Percentiles rank a stretch among this genome's conserved stretches.
phyloP scores from a whole-genome alignment of 2,113 vertebrate species.

The Cyanistes caeruleus region DNA sequence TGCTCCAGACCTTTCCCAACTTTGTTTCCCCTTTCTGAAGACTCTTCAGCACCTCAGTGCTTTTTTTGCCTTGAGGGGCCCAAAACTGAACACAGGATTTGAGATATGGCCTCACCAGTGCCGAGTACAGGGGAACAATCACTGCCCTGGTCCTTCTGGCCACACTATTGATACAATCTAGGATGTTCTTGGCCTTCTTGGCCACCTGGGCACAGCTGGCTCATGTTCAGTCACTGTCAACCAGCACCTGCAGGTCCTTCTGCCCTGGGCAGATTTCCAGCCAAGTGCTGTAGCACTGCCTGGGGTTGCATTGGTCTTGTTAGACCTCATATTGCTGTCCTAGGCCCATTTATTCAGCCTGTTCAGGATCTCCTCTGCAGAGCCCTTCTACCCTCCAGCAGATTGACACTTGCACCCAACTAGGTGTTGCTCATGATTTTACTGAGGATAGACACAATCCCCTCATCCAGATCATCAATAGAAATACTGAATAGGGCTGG shows the following conservation, averaged over 20 bases:
- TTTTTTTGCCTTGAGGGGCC: no score
- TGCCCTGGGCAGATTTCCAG: neutral
- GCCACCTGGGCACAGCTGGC: neutral
- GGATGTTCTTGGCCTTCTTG: neutral
- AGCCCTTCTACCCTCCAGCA: neutral
- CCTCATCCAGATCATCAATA: neutral
- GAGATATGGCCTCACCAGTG: neutral
- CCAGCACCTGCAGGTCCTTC: neutral
- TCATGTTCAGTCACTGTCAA: neutral
- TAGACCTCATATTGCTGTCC: neutral
- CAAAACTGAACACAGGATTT: neutral
- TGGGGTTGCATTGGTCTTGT: neutral
- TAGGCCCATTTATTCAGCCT: neutral
- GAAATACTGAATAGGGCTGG: neutral
- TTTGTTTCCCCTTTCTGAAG: neutral
- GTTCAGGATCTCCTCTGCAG: neutral
- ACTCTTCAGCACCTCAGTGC: neutral
- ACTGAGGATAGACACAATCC: no score
- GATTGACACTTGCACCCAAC: fast-evolving
- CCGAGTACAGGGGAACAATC: fast-evolving
- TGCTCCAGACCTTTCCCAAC: neutral
- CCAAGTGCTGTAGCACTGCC: neutral
- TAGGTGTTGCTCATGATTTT: neutral
- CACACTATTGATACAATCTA: neutral
- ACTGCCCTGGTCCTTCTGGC: neutral